Percentiles rank a stretch among this genome's conserved stretches.
phyloP scores from a whole-genome alignment of 2,797 vertebrate genomes.

The Austrolebias charrua region DNA sequence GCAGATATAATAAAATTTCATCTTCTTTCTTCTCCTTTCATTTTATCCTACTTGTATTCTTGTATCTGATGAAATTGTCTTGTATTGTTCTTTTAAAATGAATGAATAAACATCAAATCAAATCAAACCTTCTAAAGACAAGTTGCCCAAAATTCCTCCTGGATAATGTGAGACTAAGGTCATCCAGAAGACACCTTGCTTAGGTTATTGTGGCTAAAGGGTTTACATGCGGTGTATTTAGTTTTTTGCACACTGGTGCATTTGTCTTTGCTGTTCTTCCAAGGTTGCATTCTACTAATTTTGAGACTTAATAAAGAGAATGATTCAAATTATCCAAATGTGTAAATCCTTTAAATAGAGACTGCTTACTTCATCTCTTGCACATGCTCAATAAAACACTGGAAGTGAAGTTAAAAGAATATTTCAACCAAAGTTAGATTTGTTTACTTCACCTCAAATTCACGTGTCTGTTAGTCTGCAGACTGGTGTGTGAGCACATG shows the following conservation, averaged over 20 bases:
- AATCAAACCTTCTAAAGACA: too few relatives aligned
- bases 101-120: too few relatives aligned
- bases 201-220: neutral
- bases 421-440: conserved; percentile 19
- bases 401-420: conserved; percentile 1
- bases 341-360: too few relatives aligned
- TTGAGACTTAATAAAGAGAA: too few relatives aligned
- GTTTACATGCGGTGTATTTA: neutral
- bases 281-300: too few relatives aligned
- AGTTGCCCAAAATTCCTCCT: neutral
- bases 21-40: too few relatives aligned
- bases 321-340: too few relatives aligned
- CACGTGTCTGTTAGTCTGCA: conserved; percentile 10
- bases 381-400: conserved; percentile 11
- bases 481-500: conserved; percentile 2
- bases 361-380: neutral
- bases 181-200: neutral
- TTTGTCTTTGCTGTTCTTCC: neutral
- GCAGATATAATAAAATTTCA: too few relatives aligned
- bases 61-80: too few relatives aligned
- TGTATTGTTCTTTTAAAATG: too few relatives aligned
- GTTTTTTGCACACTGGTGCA: neutral
- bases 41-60: too few relatives aligned
- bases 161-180: neutral
- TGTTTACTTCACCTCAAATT: conserved; percentile 22